Base-by-base conservation (phyloP, 2,888 invertebrate genomes). In the Acanthacorydalis orientalis region DNA sequence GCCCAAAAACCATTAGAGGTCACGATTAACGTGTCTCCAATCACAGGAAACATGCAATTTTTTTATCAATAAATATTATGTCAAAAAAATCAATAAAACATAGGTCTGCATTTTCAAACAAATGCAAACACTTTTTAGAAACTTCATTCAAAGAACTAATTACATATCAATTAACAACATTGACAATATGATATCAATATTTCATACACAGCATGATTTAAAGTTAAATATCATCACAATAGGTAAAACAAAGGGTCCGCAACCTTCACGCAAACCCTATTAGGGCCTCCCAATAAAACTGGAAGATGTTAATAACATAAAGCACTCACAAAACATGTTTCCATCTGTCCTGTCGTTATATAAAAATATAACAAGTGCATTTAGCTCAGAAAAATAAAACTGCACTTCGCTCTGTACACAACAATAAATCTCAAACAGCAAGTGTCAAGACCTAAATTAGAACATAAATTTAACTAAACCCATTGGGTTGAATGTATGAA, bases 161-260 rank as follows among this genome's bases (percentile, higher is more conserved):
- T 49, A 40, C 41, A 60, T 62, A 66, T 66, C 66, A 67, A 67
- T 64, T 64, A 61, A 64, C 61, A 66, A 65, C 61, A 67, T 65
- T 65, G 65, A 67, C 66, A 65, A 43, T 39, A 31, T 65, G 65
- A 64, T 61, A 60, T 65, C 50, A 47, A 49, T 46, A 49, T 49
- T 49, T 65, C 67, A 67, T 66, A 67, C 67, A 67, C 65, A 67
- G 67, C 65, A 67, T 67, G 67, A 67, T 67, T 40, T 12, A 38
- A 38, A 31, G 39, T 38, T 46, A 44, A 35, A 23, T 43, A 43
- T 23, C 14, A 32, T 43, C 31, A 31, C 35, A 44, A 33, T 44
- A 16, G 23, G 23, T 23, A 23, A 23, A 23, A 23, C 23, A 23
- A 23, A 23, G 23, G 23, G 23, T 23, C 23, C 23, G 23, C 37